A percentile compares a stretch with the other conserved stretches of the same genome.
phyloP scores from a whole-genome alignment of 1,140 invertebrate genomes.

The Adelges cooleyi region DNA sequence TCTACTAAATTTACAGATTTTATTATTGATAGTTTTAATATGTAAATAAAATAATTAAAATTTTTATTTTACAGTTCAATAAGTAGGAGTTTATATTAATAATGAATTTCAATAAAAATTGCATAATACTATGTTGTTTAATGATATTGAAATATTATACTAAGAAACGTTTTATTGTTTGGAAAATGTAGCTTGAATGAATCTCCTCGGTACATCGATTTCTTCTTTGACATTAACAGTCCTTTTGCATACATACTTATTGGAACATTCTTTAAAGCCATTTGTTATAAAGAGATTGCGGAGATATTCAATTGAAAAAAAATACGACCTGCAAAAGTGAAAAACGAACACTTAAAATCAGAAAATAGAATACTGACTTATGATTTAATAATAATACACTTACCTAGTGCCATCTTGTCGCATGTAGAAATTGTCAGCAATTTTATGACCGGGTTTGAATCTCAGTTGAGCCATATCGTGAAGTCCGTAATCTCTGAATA shows the following conservation, averaged over 20 bases:
- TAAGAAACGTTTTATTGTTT: constrained; percentile 40
- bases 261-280: constrained; percentile 57
- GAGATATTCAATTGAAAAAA: constrained; percentile 61
- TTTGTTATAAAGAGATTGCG: constrained; percentile 46
- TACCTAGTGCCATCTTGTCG: constrained; percentile 93
- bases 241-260: constrained; percentile 68
- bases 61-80: not conserved
- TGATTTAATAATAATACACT: constrained; percentile 29
- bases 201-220: constrained; percentile 77
- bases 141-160: not conserved
- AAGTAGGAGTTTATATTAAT: not conserved
- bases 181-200: constrained; percentile 80
- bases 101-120: constrained; percentile 8
- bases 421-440: constrained; percentile 89
- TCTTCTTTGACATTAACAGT: constrained; percentile 87
- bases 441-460: constrained; percentile 85
- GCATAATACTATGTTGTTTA: not conserved
- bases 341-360: constrained; percentile 27
- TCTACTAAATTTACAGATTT: not conserved
- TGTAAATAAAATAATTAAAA: too few species aligned
- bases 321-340: constrained; percentile 56
- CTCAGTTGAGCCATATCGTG: constrained; percentile 95
- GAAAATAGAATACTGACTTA: not conserved
- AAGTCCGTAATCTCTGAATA: constrained; percentile 95
- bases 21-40: too few species aligned